phyloP scores from a whole-genome alignment of 2,797 vertebrate species.

The Ctenopoma kingsleyae region DNA sequence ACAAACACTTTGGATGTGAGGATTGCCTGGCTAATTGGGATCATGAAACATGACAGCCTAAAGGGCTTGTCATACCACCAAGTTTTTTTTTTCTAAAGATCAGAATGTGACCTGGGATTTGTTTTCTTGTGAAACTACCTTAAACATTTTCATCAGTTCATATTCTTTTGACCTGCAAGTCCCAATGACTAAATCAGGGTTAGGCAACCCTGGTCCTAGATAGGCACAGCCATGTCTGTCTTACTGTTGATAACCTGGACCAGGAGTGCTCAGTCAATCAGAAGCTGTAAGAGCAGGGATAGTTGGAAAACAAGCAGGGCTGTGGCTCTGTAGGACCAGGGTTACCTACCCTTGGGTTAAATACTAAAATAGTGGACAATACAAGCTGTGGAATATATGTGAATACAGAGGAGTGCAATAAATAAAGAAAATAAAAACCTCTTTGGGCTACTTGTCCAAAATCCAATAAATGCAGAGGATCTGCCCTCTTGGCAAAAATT shows the following conservation, averaged over 20 bases:
- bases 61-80: constrained; percentile 1
- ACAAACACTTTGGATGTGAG: constrained; percentile 39
- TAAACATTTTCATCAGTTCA: background rate
- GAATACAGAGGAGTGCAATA: constrained; percentile 6
- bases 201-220: no score
- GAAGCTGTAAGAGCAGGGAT: no score
- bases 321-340: no score
- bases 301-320: no score
- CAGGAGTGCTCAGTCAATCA: no score
- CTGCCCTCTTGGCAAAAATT: constrained; percentile 23
- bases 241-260: no score
- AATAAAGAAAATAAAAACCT: background rate
- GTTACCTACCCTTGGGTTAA: background rate
- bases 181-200: background rate
- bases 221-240: no score
- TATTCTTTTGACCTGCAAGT: constrained; percentile 15
- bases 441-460: background rate
- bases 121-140: constrained; percentile 2
- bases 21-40: constrained; percentile 34
- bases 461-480: constrained; percentile 7
- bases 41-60: constrained; percentile 18
- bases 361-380: background rate
- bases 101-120: no score
- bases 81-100: background rate
- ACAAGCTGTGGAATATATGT: background rate